Base-by-base conservation (phyloP, 1,140 invertebrate genomes). In the Bombus consobrinus region DNA sequence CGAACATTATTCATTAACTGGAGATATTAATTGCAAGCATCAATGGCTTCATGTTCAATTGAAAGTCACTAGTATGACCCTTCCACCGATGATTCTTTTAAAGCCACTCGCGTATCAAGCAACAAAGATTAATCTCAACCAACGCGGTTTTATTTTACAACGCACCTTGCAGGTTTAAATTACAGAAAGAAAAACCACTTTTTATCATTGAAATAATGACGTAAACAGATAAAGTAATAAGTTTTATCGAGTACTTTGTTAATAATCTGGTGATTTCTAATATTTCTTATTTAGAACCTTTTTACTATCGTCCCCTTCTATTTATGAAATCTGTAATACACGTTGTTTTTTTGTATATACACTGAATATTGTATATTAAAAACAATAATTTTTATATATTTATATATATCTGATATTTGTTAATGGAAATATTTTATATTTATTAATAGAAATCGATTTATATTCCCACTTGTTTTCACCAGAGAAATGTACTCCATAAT, bases 61-160 rank as follows among this genome's bases (percentile, higher is more conserved):
- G 34, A 68, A 68, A 22, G 8, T 68, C 34, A 68, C 32, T 22
- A 25, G 9, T 9, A 9, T 25, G 18, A 12, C 9, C 9, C 34
- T 12, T 37, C 3, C 10, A 10, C 34, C 3, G 66, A 39, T 39
- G 34, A 39, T 39, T 34, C 15, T 5, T 53, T 47, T 32, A 34
- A 59, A 28, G 12, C 22, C 25, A 59, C 12, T 34, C 34, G 53
- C 22, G 4, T 62, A 25, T 39, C 15, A 43, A 25, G 0, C 8
- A 59, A n/a, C 3, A 69, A 80, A 69, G 37, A 37, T 47, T 32
- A 47, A 53, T 15, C 64, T 69, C 39, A 53, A 71, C 78, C 78
- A 39, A 12, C n/a, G 18, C 0, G 1, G 34, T 37, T 53, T 81
- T 39, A 39, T 71, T 18, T 81, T 81, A 43, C 66, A 18, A 59